Evolutionary conservation across 2,888 invertebrate species (phyloP), one percentile per base, ranked within the genome.

Genomic region (Epinotia bilunana): DNA sequence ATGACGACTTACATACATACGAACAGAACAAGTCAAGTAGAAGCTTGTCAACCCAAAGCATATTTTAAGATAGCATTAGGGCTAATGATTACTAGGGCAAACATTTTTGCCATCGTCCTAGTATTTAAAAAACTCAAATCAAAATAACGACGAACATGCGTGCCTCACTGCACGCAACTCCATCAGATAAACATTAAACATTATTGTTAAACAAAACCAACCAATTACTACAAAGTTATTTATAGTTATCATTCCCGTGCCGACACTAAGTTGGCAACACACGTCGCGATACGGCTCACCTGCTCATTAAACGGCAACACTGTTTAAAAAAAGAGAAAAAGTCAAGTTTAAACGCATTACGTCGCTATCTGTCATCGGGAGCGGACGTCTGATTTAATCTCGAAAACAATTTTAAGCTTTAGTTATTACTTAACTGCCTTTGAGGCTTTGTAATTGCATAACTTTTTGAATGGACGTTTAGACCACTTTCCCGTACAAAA

Each of bases 271-370:
- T 58, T 74, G 70, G 74, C 74, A 74, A 71, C 74, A 67, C 72
- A 64, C 74, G 74, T 69, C 74, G 74, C 57, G 72, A 72, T 72
- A 72, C 57, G 18, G 43, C 62, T 71, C 74, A 74, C 74, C 74
- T 74, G 74, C 74, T 74, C 74, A 74, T 74, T 74, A 73, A 62
- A 70, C 70, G 74, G 74, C 70, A 74, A 74, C 74, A 74, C 64
- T 72, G 64, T 53, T 53, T 16, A n/a, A 53, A 53, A n/a, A 49
- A 53, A n/a, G n/a, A n/a, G 0, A n/a, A 53, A 53, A 53, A 53
- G 49, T 49, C 16, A 28, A 46, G 33, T 39, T 74, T 65, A 64
- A 71, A 65, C 70, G 70, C 74, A 74, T 74, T 74, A 74, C 70
- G 53, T 65, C 74, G 64, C 74, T 75, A 75, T 75, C 75, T 75